Evolutionary conservation across 2,113 vertebrate genomes (phyloP).

Genomic region (Telmatochromis sp.): DNA sequence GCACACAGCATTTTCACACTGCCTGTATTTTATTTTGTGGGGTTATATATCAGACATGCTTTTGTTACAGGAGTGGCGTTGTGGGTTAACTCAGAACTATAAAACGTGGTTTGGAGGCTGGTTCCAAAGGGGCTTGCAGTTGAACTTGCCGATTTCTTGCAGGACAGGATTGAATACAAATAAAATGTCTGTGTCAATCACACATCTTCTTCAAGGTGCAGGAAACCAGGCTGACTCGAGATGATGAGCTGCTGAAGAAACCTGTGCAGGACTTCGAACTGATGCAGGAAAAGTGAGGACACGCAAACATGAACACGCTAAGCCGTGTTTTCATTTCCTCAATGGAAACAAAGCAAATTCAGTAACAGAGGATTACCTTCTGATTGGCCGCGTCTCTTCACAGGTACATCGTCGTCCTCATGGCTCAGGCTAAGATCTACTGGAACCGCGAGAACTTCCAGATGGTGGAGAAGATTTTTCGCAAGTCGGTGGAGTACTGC

Average conservation of each 20-base stretch:
- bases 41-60: background rate
- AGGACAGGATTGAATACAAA: background rate
- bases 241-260: constrained; percentile 82
- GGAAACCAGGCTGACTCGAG: constrained; percentile 77
- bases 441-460: constrained; percentile 93
- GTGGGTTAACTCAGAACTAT: background rate
- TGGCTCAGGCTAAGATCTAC: constrained; percentile 95
- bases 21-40: background rate
- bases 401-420: constrained; percentile 85
- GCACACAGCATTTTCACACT: background rate
- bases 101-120: background rate
- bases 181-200: background rate
- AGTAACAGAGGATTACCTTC: background rate
- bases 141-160: background rate
- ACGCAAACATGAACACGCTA: background rate
- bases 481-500: constrained; percentile 89
- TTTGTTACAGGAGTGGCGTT: background rate
- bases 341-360: background rate
- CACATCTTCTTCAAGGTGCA: constrained; percentile 67
- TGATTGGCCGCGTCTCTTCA: fast-evolving
- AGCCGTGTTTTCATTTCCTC: background rate
- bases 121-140: background rate
- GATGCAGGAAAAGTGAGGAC: constrained; percentile 80
- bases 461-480: constrained; percentile 95
- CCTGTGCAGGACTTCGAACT: constrained; percentile 82